phyloP scores from a whole-genome alignment of 2,888 invertebrate genomes.

The Cerastoderma edule region DNA sequence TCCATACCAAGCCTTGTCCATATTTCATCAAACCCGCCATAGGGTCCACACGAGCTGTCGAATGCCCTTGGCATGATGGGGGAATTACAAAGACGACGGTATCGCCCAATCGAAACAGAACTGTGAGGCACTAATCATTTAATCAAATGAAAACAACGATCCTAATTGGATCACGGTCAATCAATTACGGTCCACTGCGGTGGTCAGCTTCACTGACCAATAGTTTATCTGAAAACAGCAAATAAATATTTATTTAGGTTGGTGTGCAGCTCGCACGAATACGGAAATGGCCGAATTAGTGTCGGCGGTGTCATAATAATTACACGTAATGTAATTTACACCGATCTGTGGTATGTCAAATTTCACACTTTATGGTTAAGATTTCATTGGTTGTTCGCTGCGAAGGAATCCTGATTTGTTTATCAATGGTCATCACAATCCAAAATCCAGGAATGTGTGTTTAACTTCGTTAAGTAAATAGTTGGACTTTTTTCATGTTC shows the following conservation, averaged over 20 bases:
- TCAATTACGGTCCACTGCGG: constrained; percentile 18
- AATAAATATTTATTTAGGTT: constrained; percentile 23
- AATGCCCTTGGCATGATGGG: too few species aligned
- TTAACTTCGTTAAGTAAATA: too few species aligned
- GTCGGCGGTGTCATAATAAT: constrained; percentile 27
- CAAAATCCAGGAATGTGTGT: too few species aligned
- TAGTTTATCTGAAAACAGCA: constrained; percentile 2
- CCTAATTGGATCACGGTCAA: constrained; percentile 29
- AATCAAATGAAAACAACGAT: constrained; percentile 23
- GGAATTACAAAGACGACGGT: too few species aligned
- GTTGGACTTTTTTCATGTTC: too few species aligned
- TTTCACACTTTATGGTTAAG: constrained; percentile 4
- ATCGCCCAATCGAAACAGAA: constrained; percentile 1
- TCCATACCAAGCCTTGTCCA: too few species aligned
- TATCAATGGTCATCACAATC: too few species aligned
- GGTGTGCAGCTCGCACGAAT: not conserved
- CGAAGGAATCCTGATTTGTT: too few species aligned
- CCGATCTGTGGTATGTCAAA: constrained; percentile 7
- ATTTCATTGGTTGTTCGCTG: not conserved
- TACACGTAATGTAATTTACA: constrained; percentile 25
- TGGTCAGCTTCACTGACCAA: constrained; percentile 9
- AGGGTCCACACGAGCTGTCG: too few species aligned
- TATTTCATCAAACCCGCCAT: too few species aligned
- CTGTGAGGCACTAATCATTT: constrained; percentile 14
- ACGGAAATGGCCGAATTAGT: constrained; percentile 8